Evolutionary conservation across 2,797 vertebrate species (phyloP), one percentile per base, ranked within the genome.

Genomic region (Megalops cyprinoides): DNA sequence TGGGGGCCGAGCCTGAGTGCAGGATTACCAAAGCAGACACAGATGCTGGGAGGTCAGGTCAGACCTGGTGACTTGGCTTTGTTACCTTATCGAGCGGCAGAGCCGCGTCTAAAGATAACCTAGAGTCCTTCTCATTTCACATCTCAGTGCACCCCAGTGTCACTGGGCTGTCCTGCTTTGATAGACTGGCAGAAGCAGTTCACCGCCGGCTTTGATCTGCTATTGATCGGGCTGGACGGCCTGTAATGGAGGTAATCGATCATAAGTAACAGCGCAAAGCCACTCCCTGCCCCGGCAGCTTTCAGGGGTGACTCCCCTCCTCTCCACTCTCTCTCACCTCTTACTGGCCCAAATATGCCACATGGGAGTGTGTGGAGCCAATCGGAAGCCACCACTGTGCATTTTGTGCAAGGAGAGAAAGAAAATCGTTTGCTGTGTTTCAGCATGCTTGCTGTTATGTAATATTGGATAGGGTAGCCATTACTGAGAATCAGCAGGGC

Each of bases 171-270:
- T 60, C 65, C 12, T 67, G 4, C 79, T 34, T n/a, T 81, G 81
- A 81, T 76, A 60, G 78, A 81, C 82, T 58, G 81, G 74, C 73
- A 75, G 77, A 71, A 31, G 65, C 49, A 28, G 74, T 46, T 84
- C 62, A 81, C 82, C 62, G 81, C 76, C 89, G 90, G 86, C 88
- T 91, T 92, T 92, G 91, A 93, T 92, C 91, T 91, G 87, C 76
- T 92, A 93, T 93, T 82, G 92, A 93, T 93, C 62, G 76, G 83
- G 85, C 90, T 85, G 49, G 86, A 87, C 88, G 86, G 80, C 86
- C 85, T 79, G 87, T 92, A 92, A 89, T 88, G 84, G 86, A 62
- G 56, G 88, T 89, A 87, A 92, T 89, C 87, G 87, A 91, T 91
- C 85, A 87, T 85, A 85, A 84, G 82, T 58, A 82, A 76, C 76